Conservation (phyloP, 2,797 vertebrate genomes). For the Falco concolor region DNA sequence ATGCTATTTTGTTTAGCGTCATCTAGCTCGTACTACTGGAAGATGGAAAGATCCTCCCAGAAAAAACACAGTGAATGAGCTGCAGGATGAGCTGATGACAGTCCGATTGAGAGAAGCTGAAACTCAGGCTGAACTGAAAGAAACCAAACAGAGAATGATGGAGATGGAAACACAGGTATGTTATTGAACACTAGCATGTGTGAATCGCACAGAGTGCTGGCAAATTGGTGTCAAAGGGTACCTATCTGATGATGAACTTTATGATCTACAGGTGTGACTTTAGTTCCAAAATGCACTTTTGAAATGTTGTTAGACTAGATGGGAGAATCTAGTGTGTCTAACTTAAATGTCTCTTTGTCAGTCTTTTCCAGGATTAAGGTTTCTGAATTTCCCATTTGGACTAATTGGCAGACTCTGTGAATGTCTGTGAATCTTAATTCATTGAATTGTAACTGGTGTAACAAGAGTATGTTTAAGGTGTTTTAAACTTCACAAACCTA, state of each 20-base stretch:
- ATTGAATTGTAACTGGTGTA: not conserved
- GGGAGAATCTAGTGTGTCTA: not conserved
- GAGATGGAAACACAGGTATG: slow-evolving; percentile 94
- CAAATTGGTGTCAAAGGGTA: not conserved
- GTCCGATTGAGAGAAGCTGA: slow-evolving; percentile 91
- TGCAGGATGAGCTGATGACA: slow-evolving; percentile 96
- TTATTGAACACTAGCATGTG: not conserved
- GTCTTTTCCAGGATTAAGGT: not conserved
- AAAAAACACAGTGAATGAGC: slow-evolving; percentile 88
- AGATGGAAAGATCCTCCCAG: slow-evolving; percentile 93
- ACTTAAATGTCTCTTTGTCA: not conserved
- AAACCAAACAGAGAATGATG: slow-evolving; percentile 90
- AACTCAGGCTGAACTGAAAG: slow-evolving; percentile 89
- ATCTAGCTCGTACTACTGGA: slow-evolving; percentile 87
- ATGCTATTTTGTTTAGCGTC: slow-evolving; percentile 76
- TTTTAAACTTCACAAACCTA: not conserved
- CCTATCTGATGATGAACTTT: not conserved
- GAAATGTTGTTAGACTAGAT: not conserved
- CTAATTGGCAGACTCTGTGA: not conserved
- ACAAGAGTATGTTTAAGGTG: not conserved
- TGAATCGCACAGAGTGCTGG: not conserved
- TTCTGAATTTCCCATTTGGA: not conserved
- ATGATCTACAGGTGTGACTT: not conserved
- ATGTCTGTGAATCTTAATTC: not conserved
- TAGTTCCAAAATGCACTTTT: not conserved